Base-by-base conservation (phyloP, 92 coral and sea anemone genomes). In the Phenganax marumi region DNA sequence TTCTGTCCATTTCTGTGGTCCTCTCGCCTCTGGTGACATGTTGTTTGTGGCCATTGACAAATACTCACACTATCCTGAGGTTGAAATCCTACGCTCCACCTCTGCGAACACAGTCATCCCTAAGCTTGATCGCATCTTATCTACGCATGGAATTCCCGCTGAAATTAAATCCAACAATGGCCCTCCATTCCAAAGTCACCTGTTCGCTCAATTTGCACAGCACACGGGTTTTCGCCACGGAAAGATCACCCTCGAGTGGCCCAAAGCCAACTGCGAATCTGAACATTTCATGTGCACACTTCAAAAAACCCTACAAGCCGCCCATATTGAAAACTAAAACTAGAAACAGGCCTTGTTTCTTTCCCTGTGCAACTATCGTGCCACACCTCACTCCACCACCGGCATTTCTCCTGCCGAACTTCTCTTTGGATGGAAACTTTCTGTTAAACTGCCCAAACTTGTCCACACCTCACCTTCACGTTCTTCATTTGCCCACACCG, bases 331-430 rank as follows among this genome's bases (percentile, higher is more conserved):
- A 71, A 71, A 71, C 52, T 33, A 71, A 24, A 71, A 71, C 47
- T 48, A 54, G 76, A 71, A 71, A 23, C 43, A 48, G 47, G 76
- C 33, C 33, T 54, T 71, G 43, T 71, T 49, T n/a, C 43, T 23
- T 8, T 71, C 47, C 23, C 76, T 71, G 14, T 39, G 43, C 14
- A 71, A 71, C 55, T 71, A 71, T 25, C 76, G 55, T 71, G 76
- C 76, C 3, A 71, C 76, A 8, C 55, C 76, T 18, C 76, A 71
- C 48, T 23, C 76, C 52, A 71, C 76, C 43, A 71, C 76, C 2
- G 50, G 55, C 6, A 9, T 33, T 71, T 39, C 76, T 12, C 76
- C 76, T 71, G 76, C 76, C 8, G 76, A 71, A 23, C 50, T 71
- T 12, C 76, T 71, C 50, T 71, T 7, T 19, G 50, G 50, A 17